Base-by-base conservation (phyloP, 92 coral and sea anemone genomes). In the Heteractis magnifica region DNA sequence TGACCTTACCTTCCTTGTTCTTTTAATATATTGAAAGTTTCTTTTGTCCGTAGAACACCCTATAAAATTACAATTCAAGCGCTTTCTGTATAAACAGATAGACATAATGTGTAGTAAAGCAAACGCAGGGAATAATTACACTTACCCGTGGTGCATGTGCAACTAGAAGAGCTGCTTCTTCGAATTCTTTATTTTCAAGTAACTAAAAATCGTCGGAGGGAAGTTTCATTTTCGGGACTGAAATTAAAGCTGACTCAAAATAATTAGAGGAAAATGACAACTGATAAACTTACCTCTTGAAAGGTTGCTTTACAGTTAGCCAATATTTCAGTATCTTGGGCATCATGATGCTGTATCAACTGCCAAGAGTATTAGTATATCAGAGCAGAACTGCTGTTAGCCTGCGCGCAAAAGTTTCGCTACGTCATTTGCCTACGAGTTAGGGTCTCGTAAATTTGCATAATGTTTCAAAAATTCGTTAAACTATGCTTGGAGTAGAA, bases 81-180 rank as follows among this genome's bases (percentile, higher is more conserved):
- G 71, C 71, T 16, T 5, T 64, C 4, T 16, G 71, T 64, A 21
- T 75, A 75, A 75, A 75, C 23, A 75, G 9, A 41, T 9, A 16
- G 18, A 10, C 48, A n/a, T 1, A 3, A 10, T 4, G 3, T 51
- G 51, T 6, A 77, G 9, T 0, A 77, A 2, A 51, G 56, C 34
- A 19, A 48, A 49, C 49, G 41, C 23, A 76, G 41, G 16, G 6
- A 20, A 76, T 13, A 41, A 58, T 14, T n/a, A 13, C 12, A 34
- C 56, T 81, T 83, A 91, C 97, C 97, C 92, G 84, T 10, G 97
- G 97, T 10, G 94, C 92, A 70, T 91, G 91, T 3, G 97, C 94
- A 16, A 92, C 94, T 68, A 89, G 71, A 73, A 91, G 68, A 13
- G 83, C 93, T 52, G 93, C 95, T 55, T 93, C 93, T 52, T 87